Evolutionary conservation across 2,797 vertebrate genomes (phyloP), one percentile per base, ranked within the genome.

Genomic region (Peromyscus aztecus): DNA sequence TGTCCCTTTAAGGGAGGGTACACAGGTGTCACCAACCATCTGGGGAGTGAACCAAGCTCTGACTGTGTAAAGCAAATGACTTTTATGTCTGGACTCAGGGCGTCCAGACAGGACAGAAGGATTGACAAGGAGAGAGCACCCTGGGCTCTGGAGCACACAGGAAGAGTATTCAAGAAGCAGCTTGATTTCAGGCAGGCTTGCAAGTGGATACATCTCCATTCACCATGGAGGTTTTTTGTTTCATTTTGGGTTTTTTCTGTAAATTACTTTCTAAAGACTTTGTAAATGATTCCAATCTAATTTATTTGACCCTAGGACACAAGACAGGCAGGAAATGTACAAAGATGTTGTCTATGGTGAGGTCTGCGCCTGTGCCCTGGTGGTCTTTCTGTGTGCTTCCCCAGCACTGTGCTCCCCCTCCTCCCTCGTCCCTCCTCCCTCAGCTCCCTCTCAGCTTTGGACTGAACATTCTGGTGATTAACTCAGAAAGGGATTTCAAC

Each of bases 401-500:
- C 69, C 1, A 12, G 2, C 17, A 34, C 69, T 23, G 69, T 6
- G 19, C 69, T 9, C 16, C 17, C 29, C 65, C 84, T 52, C 43
- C 5, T 10, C 24, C 19, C 17, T 24, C 10, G 52, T 88, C 8
- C 86, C 37, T 61, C 69, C 55, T 67, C 52, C 71, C 34, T 23
- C 49, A 49, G 49, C 31, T 0, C 7, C 46, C 82, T 13, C 16
- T 49, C 76, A 14, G 37, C 73, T 84, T 85, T 89, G 75, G 31
- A 23, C 69, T 31, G 89, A 89, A 73, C 55, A 46, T 78, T 73
- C 61, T 90, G 3, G 12, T 91, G 95, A 91, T 96, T 95, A 94
- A 83, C 87, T 96, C 93, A 23, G 90, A 89, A 96, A 85, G 94
- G 88, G 84, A 65, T 97, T 24, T 96, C 96, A 98, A 80, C 95